Base-by-base conservation (phyloP, 2,797 vertebrate genomes). In the Clangula hyemalis region DNA sequence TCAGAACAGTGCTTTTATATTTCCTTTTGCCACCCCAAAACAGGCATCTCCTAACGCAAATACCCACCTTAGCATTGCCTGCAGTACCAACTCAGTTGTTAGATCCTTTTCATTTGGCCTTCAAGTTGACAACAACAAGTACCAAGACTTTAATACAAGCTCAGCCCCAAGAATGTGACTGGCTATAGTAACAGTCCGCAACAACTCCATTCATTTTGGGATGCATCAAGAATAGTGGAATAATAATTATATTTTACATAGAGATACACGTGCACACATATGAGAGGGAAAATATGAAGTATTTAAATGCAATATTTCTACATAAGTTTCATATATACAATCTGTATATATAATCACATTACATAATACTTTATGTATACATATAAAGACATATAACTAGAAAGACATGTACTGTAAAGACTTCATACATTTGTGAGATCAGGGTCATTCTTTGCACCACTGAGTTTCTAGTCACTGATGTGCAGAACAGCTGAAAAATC, bases 1-100 rank as follows among this genome's bases (percentile, higher is more conserved):
- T 86, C 81, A 69, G 58, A 88, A n/a, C 69, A 86, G 25, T 90
- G 76, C 71, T 39, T 94, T 45, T 85, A 91, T 25, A 93, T 39
- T 72, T 80, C 60, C 28, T 69, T 94, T 21, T 62, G 64, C 30
- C 27, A 77, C 14, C 6, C 6, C 32, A 47, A 38, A 86, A 64
- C 0, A 84, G 39, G 13, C 21, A 72, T 8, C 43, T 93, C 36
- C 4, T 71, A 72, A 82, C 61, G 79, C 49, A 70, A 85, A 79
- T 4, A 77, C 11, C 30, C 73, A 38, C 30, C 56, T 80, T 9
- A 43, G 25, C 45, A 58, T 0, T 75, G 41, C 30, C 62, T 71
- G 49, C 20, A 60, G 24, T 19, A 73, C 8, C 15, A 53, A 53
- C 54, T 58, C 32, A 76, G 32, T 43, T 22, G 64, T 47, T 72